Evolutionary conservation across 2,888 invertebrate genomes (phyloP).

Genomic region (Polia nebulosa): DNA sequence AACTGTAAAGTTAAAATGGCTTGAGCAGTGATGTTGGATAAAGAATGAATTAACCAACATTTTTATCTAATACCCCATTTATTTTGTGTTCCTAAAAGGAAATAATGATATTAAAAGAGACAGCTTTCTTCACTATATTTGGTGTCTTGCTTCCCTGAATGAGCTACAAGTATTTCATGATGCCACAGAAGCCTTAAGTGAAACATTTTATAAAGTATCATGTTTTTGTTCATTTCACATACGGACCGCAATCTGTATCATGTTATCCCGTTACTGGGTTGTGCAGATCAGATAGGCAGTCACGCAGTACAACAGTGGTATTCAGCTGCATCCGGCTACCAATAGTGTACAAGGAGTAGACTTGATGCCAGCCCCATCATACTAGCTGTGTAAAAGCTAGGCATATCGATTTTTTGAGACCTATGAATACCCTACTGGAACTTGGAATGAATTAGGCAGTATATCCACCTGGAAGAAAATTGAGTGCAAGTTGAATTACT

Average conservation of each 20-base stretch:
- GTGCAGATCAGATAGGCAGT: not conserved
- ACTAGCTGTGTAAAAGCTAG: not conserved
- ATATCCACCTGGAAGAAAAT: too few relatives aligned
- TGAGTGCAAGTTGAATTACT: too few relatives aligned
- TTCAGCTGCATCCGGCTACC: too few relatives aligned
- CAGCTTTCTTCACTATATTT: not conserved
- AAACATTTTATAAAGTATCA: not conserved
- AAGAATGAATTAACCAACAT: too few relatives aligned
- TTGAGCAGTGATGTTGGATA: too few relatives aligned
- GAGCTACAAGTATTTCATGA: not conserved
- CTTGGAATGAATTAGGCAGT: not conserved
- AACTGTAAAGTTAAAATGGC: too few relatives aligned
- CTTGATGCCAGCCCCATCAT: not conserved
- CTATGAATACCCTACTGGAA: not conserved
- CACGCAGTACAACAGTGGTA: not conserved
- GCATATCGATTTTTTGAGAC: not conserved
- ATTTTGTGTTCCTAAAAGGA: too few relatives aligned
- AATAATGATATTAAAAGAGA: not conserved
- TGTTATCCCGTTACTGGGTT: too few relatives aligned
- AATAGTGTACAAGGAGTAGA: too few relatives aligned
- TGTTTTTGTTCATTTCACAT: not conserved
- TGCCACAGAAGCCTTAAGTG: constrained; percentile 2
- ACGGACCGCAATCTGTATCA: not conserved
- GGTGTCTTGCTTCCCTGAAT: constrained; percentile 13
- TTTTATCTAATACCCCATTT: too few relatives aligned